Percentiles rank a stretch among this genome's conserved stretches.
phyloP scores from a whole-genome alignment of 2,797 vertebrate genomes.

The Oreochromis mossambicus region DNA sequence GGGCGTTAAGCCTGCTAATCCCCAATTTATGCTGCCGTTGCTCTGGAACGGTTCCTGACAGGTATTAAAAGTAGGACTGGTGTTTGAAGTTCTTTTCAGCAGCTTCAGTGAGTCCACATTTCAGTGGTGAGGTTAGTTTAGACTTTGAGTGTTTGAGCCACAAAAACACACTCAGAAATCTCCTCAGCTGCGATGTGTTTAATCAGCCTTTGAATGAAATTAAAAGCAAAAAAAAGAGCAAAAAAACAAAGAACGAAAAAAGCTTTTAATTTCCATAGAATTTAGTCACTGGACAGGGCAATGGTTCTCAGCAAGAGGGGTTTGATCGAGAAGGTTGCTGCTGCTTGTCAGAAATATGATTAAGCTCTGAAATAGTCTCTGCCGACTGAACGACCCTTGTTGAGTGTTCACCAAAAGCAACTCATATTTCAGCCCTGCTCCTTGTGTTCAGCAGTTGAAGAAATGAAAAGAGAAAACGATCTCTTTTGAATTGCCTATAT shows the following conservation, averaged over 20 bases:
- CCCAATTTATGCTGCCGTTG: conserved; percentile 16
- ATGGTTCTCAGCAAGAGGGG: conserved; percentile 1
- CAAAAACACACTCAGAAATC: background rate
- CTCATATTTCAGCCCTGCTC: background rate
- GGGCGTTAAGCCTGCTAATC: conserved; percentile 21
- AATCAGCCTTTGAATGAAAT: conserved; percentile 34
- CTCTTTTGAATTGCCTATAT: background rate
- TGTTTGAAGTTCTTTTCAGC: conserved; percentile 38
- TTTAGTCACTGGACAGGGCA: background rate
- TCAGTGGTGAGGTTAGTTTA: background rate
- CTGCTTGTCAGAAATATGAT: conserved; percentile 36
- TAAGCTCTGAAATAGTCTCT: conserved; percentile 20
- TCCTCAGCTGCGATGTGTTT: conserved; percentile 23
- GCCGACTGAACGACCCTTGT: background rate
- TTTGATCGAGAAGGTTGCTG: conserved; percentile 18
- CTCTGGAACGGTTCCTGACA: conserved; percentile 24
- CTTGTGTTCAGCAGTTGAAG: background rate
- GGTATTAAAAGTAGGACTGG: conserved; percentile 29
- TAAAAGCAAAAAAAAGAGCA: background rate
- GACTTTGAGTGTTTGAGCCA: conserved; percentile 18
- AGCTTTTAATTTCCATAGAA: conserved; percentile 41
- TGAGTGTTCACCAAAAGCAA: conserved; percentile 2
- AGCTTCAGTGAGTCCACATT: conserved; percentile 11
- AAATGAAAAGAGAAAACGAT: background rate
- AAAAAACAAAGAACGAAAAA: background rate